phyloP scores from a whole-genome alignment of 2,113 vertebrate species.

The Chloebia gouldiae region DNA sequence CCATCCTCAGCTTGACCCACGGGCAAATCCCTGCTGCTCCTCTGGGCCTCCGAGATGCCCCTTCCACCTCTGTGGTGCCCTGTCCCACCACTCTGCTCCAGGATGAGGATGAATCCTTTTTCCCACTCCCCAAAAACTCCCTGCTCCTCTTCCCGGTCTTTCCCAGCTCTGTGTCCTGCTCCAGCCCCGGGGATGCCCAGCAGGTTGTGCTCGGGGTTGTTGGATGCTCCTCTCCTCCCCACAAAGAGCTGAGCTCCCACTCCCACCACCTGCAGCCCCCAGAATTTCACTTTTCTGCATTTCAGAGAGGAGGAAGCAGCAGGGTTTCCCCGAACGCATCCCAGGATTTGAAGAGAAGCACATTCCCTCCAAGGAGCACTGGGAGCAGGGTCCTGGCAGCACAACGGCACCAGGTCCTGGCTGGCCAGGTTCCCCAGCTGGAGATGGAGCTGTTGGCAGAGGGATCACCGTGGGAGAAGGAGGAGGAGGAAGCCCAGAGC shows the following conservation, averaged over 20 bases:
- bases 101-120: fast-evolving
- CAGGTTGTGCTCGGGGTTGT: not conserved
- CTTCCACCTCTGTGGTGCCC: not conserved
- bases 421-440: not conserved
- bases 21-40: not conserved
- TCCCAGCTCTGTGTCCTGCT: not conserved
- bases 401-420: fast-evolving
- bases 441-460: not conserved
- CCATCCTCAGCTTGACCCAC: not conserved
- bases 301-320: not conserved
- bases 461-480: not conserved
- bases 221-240: not conserved
- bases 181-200: no score
- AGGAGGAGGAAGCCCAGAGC: not conserved
- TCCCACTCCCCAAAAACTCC: not conserved
- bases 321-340: not conserved
- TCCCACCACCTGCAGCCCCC: not conserved
- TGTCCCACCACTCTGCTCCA: not conserved
- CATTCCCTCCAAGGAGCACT: no score
- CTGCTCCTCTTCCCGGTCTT: not conserved
- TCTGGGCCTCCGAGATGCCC: fast-evolving
- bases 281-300: not conserved
- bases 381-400: not conserved
- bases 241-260: not conserved
- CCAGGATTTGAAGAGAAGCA: not conserved